Evolutionary conservation across 2,797 vertebrate genomes (phyloP).

Genomic region (Aldrovandia affinis): DNA sequence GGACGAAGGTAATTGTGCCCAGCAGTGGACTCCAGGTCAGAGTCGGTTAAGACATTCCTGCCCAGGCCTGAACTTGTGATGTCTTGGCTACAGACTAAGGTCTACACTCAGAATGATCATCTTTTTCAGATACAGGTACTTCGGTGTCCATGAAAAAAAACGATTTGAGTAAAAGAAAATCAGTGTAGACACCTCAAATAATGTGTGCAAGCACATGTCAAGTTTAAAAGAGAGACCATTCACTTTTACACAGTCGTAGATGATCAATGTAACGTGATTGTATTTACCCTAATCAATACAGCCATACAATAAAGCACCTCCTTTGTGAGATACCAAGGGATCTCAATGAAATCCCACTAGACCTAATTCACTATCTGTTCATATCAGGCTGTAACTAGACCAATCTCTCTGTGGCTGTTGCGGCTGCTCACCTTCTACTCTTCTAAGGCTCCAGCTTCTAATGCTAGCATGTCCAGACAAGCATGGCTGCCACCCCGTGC

Average conservation of each 20-base stretch:
- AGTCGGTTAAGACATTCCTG: no score
- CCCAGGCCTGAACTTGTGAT: no score
- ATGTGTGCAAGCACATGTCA: background rate
- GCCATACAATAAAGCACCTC: background rate
- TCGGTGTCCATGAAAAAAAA: background rate
- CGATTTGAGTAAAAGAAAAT: background rate
- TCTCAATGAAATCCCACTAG: background rate
- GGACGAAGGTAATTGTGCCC: background rate
- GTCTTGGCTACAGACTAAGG: no score
- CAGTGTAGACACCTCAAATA: background rate
- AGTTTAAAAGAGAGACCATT: background rate
- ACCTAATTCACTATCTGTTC: background rate
- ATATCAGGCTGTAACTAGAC: background rate
- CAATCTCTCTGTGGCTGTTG: constrained; percentile 18
- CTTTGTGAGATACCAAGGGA: constrained; percentile 1
- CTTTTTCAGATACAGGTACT: no score
- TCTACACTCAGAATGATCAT: no score
- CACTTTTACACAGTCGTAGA: background rate
- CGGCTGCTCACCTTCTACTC: constrained; percentile 31
- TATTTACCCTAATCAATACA: constrained; percentile 5
- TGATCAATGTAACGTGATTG: background rate
- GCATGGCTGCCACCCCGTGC: constrained; percentile 27
- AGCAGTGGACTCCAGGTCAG: no score
- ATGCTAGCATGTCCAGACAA: constrained; percentile 40
- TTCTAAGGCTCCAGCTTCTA: constrained; percentile 44